Evolutionary conservation across 2,888 invertebrate genomes (phyloP).

Genomic region (Melangyna quadrimaculata): DNA sequence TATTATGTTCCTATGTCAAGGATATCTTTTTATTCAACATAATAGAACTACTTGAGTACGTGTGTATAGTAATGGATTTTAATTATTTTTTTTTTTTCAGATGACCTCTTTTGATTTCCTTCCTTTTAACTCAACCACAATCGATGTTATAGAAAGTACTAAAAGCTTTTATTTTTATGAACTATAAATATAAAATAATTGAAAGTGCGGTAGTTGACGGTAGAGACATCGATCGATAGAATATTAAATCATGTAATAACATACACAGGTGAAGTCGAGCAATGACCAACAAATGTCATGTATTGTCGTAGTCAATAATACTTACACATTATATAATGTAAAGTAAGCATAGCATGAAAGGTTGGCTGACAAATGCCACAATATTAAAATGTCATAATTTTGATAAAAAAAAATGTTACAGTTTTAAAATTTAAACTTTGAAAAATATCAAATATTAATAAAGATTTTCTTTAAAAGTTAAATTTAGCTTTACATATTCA

Average conservation of each 20-base stretch:
- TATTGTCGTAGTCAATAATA: not conserved
- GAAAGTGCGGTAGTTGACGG: not conserved
- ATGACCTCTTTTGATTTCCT: not conserved
- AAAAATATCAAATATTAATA: too few relatives aligned
- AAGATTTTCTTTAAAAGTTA: too few relatives aligned
- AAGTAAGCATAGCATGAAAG: not conserved
- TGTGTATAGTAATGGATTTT: not conserved
- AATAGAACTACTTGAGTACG: not conserved
- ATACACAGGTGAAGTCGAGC: not conserved
- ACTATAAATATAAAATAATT: not conserved
- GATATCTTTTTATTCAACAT: too few relatives aligned
- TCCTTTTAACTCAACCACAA: not conserved
- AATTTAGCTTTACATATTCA: too few relatives aligned
- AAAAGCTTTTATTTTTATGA: not conserved
- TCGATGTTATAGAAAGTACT: not conserved
- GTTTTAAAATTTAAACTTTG: too few relatives aligned
- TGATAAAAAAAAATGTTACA: not conserved
- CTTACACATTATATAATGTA: not conserved
- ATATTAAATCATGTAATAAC: constrained; percentile 10
- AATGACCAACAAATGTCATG: not conserved
- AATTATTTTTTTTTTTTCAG: not conserved
- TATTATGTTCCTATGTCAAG: too few relatives aligned
- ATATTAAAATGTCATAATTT: not conserved
- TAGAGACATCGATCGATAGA: constrained; percentile 9
- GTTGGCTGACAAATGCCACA: not conserved